Base-by-base conservation (phyloP, 2,797 vertebrate species). In the Heliangelus exortis region DNA sequence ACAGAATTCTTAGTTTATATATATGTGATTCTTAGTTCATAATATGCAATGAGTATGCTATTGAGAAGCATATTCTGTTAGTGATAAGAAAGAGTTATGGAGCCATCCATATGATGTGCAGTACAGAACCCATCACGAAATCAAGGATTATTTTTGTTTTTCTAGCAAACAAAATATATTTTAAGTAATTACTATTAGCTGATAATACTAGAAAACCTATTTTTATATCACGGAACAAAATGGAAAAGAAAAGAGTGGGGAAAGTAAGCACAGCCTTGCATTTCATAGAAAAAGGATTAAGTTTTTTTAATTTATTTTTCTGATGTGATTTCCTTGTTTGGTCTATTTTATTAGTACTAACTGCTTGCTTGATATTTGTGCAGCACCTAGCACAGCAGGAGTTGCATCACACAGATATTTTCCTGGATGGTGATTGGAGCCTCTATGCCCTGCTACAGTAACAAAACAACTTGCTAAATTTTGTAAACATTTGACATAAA, bases 1-100 rank as follows among this genome's bases (percentile, higher is more conserved):
- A 81, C 58, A 87, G 79, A 92, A 75, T 87, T 69, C 68, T 85
- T 72, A 45, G 36, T 89, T 96, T 89, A 41, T 41, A 14, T 41
- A 41, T 41, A 41, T 41, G 39, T 41, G 39, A 41, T 41, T 41
- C 39, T 15, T 41, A 14, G 39, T 41, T 41, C 13, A 41, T 14
- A 93, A 74, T 85, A 90, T 41, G 63, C 68, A 89, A 95, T 77
- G 72, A 82, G 26, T 53, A 45, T 80, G 79, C 79, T 77, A 23
- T 81, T 89, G 78, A 75, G 78, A 2, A 28, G 26, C 19, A 51
- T 71, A 28, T 75, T 96, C 92, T 93, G 85, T 94, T 89, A 83
- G 89, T 54, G 61, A 78, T 94, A 91, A 75, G 58, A 26, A 93
- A 78, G 84, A 92, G 57, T 89, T 92, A 92, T 33, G 21, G 53